These are phyloP conservation scores for Eilema griseolum DNA, from an alignment of 2,888 invertebrate genomes.

Conservation along the genomic window DNA sequence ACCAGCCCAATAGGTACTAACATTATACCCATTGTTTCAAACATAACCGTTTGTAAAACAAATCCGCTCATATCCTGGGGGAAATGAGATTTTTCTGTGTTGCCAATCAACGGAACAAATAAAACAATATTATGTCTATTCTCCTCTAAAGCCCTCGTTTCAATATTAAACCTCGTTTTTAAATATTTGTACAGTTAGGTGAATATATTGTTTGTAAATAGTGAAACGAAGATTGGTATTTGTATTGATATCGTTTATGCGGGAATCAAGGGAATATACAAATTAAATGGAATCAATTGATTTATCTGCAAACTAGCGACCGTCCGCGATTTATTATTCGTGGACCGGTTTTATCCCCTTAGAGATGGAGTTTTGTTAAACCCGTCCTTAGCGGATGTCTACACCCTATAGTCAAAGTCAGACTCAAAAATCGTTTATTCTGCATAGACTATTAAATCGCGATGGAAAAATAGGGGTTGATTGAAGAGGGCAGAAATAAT, in stretches of 20 bases:
- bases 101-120: constrained; percentile 52
- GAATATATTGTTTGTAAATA: constrained; percentile 12
- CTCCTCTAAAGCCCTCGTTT: constrained; percentile 22
- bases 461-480: no score
- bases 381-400: no score
- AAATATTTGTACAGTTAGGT: constrained; percentile 37
- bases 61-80: constrained; percentile 43
- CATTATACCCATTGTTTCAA: constrained; percentile 28
- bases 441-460: no score
- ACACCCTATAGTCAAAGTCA: no score
- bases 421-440: no score
- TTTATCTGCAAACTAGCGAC: no score
- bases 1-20: constrained; percentile 7
- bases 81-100: constrained; percentile 51
- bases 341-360: no score
- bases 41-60: constrained; percentile 23
- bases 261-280: neutral
- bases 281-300: neutral
- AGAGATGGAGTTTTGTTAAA: no score
- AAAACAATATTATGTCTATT: constrained; percentile 27
- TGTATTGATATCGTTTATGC: neutral
- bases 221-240: neutral
- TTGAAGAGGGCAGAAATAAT: no score
- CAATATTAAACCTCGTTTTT: constrained; percentile 38
- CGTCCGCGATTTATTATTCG: no score